Percentiles rank a stretch among this genome's conserved stretches.
Conservation (phyloP, 2,113 vertebrate species). For the Anolis sagrei region DNA sequence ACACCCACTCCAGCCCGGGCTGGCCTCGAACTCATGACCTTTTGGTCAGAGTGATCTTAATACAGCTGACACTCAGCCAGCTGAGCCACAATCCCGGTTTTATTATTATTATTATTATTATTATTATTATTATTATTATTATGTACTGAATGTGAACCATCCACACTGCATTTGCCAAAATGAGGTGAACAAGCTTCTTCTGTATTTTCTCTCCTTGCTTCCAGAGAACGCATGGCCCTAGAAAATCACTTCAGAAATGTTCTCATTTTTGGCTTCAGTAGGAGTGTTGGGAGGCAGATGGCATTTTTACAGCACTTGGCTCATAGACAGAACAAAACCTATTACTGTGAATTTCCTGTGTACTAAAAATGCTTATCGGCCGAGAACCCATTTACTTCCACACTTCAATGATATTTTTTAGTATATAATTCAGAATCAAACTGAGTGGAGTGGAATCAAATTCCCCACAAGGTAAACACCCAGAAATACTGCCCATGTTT, state of each 20-base stretch:
- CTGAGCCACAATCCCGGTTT: too few species aligned
- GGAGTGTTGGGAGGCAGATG: slow-evolving; percentile 44
- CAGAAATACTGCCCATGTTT: neutral
- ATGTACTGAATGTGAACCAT: too few species aligned
- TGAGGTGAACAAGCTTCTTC: neutral
- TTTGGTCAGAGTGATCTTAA: too few species aligned
- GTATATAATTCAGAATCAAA: neutral
- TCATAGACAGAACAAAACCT: slow-evolving; percentile 6
- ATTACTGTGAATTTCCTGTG: fast-evolving
- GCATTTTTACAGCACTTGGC: slow-evolving; percentile 31
- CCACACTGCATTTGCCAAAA: neutral
- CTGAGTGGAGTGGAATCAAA: neutral
- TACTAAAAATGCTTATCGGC: neutral
- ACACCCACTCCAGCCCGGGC: too few species aligned
- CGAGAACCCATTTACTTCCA: slow-evolving; percentile 2
- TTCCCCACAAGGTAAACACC: neutral
- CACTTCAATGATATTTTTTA: neutral
- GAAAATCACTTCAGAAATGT: slow-evolving; percentile 25
- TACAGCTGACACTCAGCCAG: too few species aligned
- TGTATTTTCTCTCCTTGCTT: slow-evolving; percentile 33
- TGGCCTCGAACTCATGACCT: too few species aligned
- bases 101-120: too few species aligned
- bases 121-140: too few species aligned
- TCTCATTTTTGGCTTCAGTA: slow-evolving; percentile 7
- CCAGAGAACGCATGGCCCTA: neutral